Evolutionary conservation across 2,797 vertebrate genomes (phyloP), one percentile per base, ranked within the genome.

Genomic region (Hemibagrus guttatus): DNA sequence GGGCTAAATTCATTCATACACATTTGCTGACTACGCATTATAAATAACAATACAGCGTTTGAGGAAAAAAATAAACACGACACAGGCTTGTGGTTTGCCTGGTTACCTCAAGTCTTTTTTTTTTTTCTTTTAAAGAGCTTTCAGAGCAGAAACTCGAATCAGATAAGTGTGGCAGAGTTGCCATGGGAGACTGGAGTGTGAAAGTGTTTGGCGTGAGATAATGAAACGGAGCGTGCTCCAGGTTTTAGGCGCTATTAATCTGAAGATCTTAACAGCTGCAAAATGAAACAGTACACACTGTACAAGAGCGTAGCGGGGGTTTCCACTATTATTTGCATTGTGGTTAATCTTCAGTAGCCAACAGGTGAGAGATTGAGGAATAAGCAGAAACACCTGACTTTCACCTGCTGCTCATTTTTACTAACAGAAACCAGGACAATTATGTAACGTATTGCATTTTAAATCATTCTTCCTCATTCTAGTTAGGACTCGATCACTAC

Each of bases 251-350:
- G 61, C 79, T 28, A 69, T 87, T 87, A 89, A 87, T 85, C 85
- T 79, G 46, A 31, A 79, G 46, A 87, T 84, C 84, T 84, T 68
- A 87, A 83, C 89, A 91, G 88, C 90, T 91, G 89, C 84, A 39
- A 46, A 59, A 82, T 84, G 56, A 81, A 80, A 81, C 46, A 64
- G 78, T 31, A 58, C 35, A 52, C 76, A 61, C 64, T 84, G 74
- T 85, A 88, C 80, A 58, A 68, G 58, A 42, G 64, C 64, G 39
- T 31, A 72, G 56, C 16, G 35, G 28, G 79, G 68, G 31, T 80
- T 88, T 81, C 85, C 83, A 39, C 26, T 64, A 86, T 86, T 81
- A 54, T 87, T 78, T 89, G 69, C 84, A 71, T 81, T 87, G n/a
- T 69, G 85, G 84, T 80, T 84, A 80, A 86, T 87, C 80, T 87